These are phyloP conservation scores for Anguilla megastoma DNA, from an alignment of 2,797 vertebrate genomes.

Conservation along the genomic window DNA sequence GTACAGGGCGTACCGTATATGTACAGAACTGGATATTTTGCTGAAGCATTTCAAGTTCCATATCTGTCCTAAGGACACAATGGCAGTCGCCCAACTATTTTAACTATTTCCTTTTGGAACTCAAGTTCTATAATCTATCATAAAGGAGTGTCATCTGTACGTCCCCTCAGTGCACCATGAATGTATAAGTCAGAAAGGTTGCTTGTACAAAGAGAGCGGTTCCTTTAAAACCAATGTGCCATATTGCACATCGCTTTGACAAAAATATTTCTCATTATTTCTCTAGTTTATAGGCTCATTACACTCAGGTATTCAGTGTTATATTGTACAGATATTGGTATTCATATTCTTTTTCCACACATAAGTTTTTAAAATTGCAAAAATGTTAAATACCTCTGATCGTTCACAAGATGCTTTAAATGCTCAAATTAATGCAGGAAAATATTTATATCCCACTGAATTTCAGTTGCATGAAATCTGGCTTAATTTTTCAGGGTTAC, in stretches of 20 bases:
- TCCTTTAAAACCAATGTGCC: not conserved
- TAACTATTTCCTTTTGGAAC: not conserved
- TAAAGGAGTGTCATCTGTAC: not conserved
- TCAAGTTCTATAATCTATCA: not conserved
- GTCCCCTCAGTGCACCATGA: not conserved
- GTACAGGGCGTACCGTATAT: not conserved
- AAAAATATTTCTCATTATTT: not conserved
- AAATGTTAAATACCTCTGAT: not conserved
- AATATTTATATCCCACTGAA: not conserved
- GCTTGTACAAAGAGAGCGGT: not conserved
- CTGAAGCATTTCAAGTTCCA: not conserved
- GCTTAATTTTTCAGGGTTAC: not conserved
- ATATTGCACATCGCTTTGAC: not conserved
- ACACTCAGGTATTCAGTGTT: too few relatives aligned
- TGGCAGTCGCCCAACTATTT: not conserved
- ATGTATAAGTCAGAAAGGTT: not conserved
- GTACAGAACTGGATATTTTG: not conserved
- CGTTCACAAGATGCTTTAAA: not conserved
- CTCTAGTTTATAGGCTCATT: not conserved
- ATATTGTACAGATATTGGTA: not conserved
- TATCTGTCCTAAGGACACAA: not conserved
- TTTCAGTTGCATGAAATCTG: not conserved
- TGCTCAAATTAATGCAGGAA: not conserved
- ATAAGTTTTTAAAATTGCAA: not conserved
- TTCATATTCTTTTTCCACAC: too few relatives aligned